A percentile compares a stretch with the other conserved stretches of the same genome.
These are phyloP conservation scores for Lycaena phlaeas DNA, from an alignment of 2,888 invertebrate species.

Conservation along the genomic window DNA sequence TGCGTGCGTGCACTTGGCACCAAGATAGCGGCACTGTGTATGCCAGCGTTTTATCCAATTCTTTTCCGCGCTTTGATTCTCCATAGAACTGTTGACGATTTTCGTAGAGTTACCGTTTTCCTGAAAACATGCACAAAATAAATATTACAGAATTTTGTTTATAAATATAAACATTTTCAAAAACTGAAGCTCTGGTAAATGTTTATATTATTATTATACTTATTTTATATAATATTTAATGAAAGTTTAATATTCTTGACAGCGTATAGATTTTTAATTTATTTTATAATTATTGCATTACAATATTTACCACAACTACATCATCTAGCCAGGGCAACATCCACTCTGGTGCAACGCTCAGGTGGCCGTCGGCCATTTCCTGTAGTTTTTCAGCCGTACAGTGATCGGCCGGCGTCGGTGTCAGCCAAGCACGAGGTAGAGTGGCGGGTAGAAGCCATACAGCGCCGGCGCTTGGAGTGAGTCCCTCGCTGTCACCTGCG, in stretches of 20 bases:
- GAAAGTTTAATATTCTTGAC: too few species aligned
- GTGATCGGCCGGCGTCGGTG: slow-evolving; percentile 72
- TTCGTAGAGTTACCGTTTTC: too few species aligned
- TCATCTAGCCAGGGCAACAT: slow-evolving; percentile 27
- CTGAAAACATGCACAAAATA: too few species aligned
- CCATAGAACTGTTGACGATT: too few species aligned
- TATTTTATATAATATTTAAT: too few species aligned
- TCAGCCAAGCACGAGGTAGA: slow-evolving; percentile 78
- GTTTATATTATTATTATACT: too few species aligned
- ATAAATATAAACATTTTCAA: too few species aligned
- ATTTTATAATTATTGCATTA: background rate
- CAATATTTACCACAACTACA: slow-evolving; percentile 12
- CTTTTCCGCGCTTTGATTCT: too few species aligned
- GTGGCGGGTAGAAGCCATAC: slow-evolving; percentile 91
- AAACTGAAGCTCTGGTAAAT: too few species aligned
- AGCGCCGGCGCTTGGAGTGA: slow-evolving; percentile 80
- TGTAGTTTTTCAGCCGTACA: slow-evolving; percentile 40
- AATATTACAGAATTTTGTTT: too few species aligned
- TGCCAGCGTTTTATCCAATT: slow-evolving; percentile 29
- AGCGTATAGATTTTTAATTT: too few species aligned
- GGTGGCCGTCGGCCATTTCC: slow-evolving; percentile 31
- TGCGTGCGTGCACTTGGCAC: slow-evolving; percentile 19
- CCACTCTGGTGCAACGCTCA: slow-evolving; percentile 41
- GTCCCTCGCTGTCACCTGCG: slow-evolving; percentile 80
- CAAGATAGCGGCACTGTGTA: slow-evolving; percentile 15